Base-by-base conservation (phyloP, 2,797 vertebrate species). In the Agapornis canus region DNA sequence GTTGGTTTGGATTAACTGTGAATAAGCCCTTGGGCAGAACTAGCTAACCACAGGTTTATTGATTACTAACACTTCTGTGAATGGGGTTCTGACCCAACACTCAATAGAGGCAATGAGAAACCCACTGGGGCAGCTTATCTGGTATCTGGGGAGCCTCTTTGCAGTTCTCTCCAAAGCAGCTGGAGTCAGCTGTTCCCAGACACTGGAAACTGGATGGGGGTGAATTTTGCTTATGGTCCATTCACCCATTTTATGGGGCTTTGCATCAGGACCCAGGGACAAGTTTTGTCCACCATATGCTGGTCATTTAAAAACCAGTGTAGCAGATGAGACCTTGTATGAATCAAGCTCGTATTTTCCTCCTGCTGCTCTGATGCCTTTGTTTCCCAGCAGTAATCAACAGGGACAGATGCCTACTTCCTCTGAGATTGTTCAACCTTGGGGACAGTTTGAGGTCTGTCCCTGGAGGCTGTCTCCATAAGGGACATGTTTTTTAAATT, bases 1-100 rank as follows among this genome's bases (percentile, higher is more conserved):
- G 60, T 49, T 82, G 51, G 66, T 91, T 90, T 94, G 85, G 85
- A 88, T 92, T 86, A 94, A 70, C 73, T 83, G 59, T 81, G 89
- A 89, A 66, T 89, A 88, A 92, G 48, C 87, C 69, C 73, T 66
- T 86, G 73, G 75, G 66, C 59, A 88, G 77, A 89, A 70, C 82
- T 82, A 79, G 65, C 29, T 82, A 69, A 93, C 85, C 47, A 26
- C 35, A 66, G 35, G 43, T 86, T 93, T 92, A 89, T 77, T 95
- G 92, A 91, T 94, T 61, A 83, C 32, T 81, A 77, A 73, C 56
- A 39, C 37, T 66, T 65, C 54, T 83, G 59, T 78, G 85, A 32
- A 5, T 1, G 10, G 29, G 3, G 17, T 78, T 78, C 92, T 95
- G 91, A 86, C 78, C 88, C 85, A 88, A 60, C 70, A 70, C 72